phyloP scores from a whole-genome alignment of 2,888 invertebrate species.

The Synergus gifuensis region DNA sequence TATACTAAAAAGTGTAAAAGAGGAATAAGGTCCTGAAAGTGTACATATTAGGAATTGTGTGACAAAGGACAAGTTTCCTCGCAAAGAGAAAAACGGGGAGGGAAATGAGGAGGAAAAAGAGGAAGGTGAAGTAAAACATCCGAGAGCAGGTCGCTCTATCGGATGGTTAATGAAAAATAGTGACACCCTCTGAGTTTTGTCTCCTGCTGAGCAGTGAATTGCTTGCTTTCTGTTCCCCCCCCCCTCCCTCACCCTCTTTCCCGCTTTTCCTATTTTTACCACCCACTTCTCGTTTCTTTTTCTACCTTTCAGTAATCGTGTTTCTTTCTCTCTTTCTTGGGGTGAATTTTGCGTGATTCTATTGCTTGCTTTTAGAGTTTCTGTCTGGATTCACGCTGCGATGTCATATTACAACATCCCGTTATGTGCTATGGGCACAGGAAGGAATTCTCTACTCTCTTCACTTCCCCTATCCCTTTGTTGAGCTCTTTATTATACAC shows the following conservation, averaged over 20 bases:
- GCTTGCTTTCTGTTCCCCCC: slow-evolving; percentile 61
- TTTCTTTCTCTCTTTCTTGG: slow-evolving; percentile 56
- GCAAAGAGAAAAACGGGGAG: slow-evolving; percentile 38
- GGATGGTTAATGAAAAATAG: slow-evolving; percentile 75
- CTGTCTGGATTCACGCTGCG: slow-evolving; percentile 70
- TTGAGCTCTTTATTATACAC: slow-evolving; percentile 21
- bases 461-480: slow-evolving; percentile 37
- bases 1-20: slow-evolving; percentile 51
- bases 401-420: slow-evolving; percentile 69
- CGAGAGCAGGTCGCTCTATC: slow-evolving; percentile 65
- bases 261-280: slow-evolving; percentile 43
- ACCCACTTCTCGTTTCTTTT: slow-evolving; percentile 47
- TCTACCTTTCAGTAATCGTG: slow-evolving; percentile 47
- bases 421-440: slow-evolving; percentile 31
- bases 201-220: slow-evolving; percentile 70
- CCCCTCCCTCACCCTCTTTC: slow-evolving; percentile 54
- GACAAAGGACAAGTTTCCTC: slow-evolving; percentile 59
- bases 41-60: slow-evolving; percentile 51
- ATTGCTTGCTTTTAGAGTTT: slow-evolving; percentile 64
- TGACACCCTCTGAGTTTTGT: slow-evolving; percentile 65
- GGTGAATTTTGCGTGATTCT: slow-evolving; percentile 66
- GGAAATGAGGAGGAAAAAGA: slow-evolving; percentile 42
- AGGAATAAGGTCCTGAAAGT: slow-evolving; percentile 66
- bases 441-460: slow-evolving; percentile 4
- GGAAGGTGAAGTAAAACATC: slow-evolving; percentile 59